phyloP scores from a whole-genome alignment of 2,888 invertebrate species.

The Drosophila suboccidentalis region DNA sequence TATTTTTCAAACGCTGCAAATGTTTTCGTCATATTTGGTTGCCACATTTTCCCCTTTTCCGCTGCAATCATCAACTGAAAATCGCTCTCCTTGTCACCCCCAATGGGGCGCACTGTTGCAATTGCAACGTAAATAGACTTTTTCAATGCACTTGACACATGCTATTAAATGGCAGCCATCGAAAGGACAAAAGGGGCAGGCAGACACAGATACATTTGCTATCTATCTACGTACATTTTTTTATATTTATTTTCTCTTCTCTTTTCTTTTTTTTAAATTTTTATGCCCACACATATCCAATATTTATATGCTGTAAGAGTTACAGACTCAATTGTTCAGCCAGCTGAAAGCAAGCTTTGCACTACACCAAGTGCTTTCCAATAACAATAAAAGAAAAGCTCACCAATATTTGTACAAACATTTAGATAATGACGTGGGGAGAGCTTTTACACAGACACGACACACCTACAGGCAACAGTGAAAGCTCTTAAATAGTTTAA shows the following conservation, averaged over 20 bases:
- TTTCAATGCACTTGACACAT: slow-evolving; percentile 82
- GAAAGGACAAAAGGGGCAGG: slow-evolving; percentile 8
- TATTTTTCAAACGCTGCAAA: slow-evolving; percentile 22
- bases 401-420: background rate
- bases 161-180: slow-evolving; percentile 78
- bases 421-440: background rate
- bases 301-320: slow-evolving; percentile 69
- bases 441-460: background rate
- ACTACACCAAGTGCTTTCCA: slow-evolving; percentile 11
- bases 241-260: background rate
- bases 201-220: slow-evolving; percentile 44
- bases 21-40: slow-evolving; percentile 16
- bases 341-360: slow-evolving; percentile 10
- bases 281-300: slow-evolving; percentile 49
- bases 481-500: background rate
- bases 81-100: slow-evolving; percentile 9
- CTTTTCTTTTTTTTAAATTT: slow-evolving; percentile 17
- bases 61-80: slow-evolving; percentile 38
- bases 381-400: background rate
- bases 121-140: slow-evolving; percentile 81
- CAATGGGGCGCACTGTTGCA: slow-evolving; percentile 46
- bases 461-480: background rate
- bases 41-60: background rate
- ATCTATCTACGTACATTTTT: slow-evolving; percentile 17
- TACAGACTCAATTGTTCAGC: slow-evolving; percentile 23